A percentile compares a stretch with the other conserved stretches of the same genome.
Conservation (phyloP, 2,888 invertebrate species). For the Pharmacophagus antenor region DNA sequence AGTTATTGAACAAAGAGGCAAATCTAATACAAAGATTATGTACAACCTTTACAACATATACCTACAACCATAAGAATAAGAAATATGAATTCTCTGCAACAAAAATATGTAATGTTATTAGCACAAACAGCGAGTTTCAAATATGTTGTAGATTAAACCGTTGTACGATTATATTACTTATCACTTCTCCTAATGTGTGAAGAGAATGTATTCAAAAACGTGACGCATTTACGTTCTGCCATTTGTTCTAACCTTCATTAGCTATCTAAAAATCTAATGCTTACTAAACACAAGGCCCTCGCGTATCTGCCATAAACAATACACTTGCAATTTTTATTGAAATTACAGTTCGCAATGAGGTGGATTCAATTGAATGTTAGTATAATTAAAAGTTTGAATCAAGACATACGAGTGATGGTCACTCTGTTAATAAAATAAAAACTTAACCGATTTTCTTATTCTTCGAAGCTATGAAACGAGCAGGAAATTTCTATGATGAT, state of each 20-base stretch:
- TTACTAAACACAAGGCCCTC: slow-evolving; percentile 6
- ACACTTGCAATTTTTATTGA: slow-evolving; percentile 12
- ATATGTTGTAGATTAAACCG: background rate
- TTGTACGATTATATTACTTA: background rate
- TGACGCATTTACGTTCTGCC: background rate
- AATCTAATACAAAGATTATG: no score
- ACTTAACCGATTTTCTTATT: no score
- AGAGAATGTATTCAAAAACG: background rate
- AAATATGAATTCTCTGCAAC: no score
- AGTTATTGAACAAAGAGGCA: no score
- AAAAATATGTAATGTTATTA: no score
- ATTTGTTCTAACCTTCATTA: slow-evolving; percentile 7
- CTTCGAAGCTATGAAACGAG: no score
- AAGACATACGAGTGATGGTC: slow-evolving; percentile 14
- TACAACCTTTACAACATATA: no score
- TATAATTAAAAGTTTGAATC: slow-evolving; percentile 15
- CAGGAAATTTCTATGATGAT: no score
- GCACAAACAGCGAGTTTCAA: background rate
- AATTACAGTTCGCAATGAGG: slow-evolving; percentile 11
- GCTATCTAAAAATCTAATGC: slow-evolving; percentile 4
- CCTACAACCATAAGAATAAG: no score
- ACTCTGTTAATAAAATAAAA: slow-evolving; percentile 1
- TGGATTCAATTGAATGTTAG: slow-evolving; percentile 16
- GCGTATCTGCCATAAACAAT: slow-evolving; percentile 4
- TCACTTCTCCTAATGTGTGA: background rate